Percentiles rank a stretch among this genome's conserved stretches.
Evolutionary conservation across 2,113 vertebrate species (phyloP).

Genomic region (Monarcha castaneiventris): DNA sequence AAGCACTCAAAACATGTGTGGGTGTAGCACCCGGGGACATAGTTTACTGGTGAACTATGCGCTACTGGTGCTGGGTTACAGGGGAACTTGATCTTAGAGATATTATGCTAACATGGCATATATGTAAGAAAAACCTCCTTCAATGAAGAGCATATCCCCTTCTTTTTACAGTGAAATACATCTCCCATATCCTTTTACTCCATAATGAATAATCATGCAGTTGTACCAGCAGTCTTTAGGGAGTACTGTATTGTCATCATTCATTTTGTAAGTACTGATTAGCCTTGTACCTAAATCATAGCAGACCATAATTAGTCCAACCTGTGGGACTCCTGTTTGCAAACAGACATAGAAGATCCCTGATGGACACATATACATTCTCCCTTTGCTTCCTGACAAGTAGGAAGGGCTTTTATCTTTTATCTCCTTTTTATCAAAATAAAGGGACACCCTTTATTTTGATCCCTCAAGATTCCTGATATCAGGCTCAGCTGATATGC

Average conservation of each 20-base stretch:
- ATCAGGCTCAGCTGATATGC: rapidly evolving
- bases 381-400: not conserved
- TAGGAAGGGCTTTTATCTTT: not conserved
- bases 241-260: not conserved
- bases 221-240: not conserved
- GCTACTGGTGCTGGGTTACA: rapidly evolving
- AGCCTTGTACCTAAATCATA: not conserved
- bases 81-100: not conserved
- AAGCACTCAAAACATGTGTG: not conserved
- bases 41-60: too few species aligned
- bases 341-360: not conserved
- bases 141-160: not conserved
- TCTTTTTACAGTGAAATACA: not conserved
- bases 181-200: not conserved
- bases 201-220: not conserved
- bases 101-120: not conserved
- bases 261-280: not conserved
- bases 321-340: not conserved
- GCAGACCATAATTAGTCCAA: not conserved
- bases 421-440: too few species aligned
- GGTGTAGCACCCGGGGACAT: too few species aligned
- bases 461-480: not conserved
- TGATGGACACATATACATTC: not conserved
- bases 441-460: not conserved
- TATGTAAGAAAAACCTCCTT: not conserved